Evolutionary conservation across 2,888 invertebrate genomes (phyloP), one percentile per base, ranked within the genome.

Genomic region (Caenorhabditis imperialis): DNA sequence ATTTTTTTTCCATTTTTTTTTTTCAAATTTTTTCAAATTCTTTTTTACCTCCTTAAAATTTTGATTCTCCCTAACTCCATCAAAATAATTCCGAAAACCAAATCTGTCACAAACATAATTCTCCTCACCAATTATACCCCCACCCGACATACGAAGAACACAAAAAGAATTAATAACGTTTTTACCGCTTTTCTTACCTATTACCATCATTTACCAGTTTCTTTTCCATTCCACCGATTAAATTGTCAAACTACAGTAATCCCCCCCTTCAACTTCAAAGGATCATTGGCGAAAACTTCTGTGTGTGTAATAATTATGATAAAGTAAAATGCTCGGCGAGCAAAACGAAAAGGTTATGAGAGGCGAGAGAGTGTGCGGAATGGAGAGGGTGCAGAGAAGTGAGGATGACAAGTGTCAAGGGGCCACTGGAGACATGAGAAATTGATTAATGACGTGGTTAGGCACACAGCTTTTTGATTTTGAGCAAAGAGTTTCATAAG

Each of bases 281-380:
- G 4, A 38, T 37, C 14, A 14, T 37, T 30, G 23, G 35, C 35
- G 50, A 51, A 30, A 30, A 30, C 10, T 30, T 30, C 6, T 30
- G 6, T 30, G 10, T 42, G 53, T 63, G 63, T 63, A 63, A 63
- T 65, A 65, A 42, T 65, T 65, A 65, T 65, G 57, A 57, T 57
- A 48, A 38, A 40, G 30, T 47, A 45, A 55, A 27, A 57, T 44
- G 30, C 42, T 18, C 12, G 16, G 20, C 38, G 18, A 20, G 7
- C 53, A 50, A 62, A 62, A 50, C 12, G 35, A 33, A 42, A 20
- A 48, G 48, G 54, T 55, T 65, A 55, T 55, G 63, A 65, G 45
- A 44, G 10, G 44, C 18, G 23, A 63, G 54, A 54, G 37, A 63
- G 63, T 30, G 47, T 47, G 47, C 6, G 12, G 22, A 44, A 27